phyloP scores from a whole-genome alignment of 2,888 invertebrate genomes.

The Mythimna ferrago region DNA sequence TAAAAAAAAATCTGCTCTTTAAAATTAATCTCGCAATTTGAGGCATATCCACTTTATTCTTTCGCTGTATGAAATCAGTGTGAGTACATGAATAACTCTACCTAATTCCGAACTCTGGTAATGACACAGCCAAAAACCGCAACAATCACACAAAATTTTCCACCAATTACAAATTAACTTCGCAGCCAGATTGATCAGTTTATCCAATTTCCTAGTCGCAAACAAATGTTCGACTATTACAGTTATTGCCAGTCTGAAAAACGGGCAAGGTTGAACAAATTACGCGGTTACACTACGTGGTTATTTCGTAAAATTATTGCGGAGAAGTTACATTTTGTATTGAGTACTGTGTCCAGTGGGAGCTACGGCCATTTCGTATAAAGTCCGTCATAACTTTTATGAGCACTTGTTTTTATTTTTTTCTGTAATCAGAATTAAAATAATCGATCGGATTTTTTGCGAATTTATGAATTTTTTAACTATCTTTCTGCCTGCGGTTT shows the following conservation, averaged over 20 bases:
- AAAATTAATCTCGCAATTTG: too few species aligned
- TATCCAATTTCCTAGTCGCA: constrained; percentile 40
- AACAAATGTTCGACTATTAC: constrained; percentile 41
- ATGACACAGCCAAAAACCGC: neutral
- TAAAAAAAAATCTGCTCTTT: too few species aligned
- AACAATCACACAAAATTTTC: neutral
- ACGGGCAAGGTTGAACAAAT: constrained; percentile 69
- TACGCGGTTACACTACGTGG: constrained; percentile 56
- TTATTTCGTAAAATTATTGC: constrained; percentile 67
- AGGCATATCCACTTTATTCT: too few species aligned
- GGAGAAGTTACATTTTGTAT: constrained; percentile 53
- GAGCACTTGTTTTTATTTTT: neutral
- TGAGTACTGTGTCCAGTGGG: constrained; percentile 15
- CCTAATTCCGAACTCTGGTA: too few species aligned
- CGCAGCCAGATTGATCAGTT: constrained; percentile 28
- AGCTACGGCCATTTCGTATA: neutral
- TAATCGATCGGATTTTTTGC: neutral
- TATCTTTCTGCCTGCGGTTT: too few species aligned
- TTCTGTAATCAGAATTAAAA: neutral
- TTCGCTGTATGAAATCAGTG: too few species aligned
- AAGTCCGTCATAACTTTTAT: neutral
- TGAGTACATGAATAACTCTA: too few species aligned
- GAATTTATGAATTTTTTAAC: neutral
- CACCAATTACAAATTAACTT: constrained; percentile 5
- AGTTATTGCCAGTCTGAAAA: constrained; percentile 62